A percentile compares a stretch with the other conserved stretches of the same genome.
phyloP scores from a whole-genome alignment of 2,888 invertebrate species.

The Trichogramma evanescens region DNA sequence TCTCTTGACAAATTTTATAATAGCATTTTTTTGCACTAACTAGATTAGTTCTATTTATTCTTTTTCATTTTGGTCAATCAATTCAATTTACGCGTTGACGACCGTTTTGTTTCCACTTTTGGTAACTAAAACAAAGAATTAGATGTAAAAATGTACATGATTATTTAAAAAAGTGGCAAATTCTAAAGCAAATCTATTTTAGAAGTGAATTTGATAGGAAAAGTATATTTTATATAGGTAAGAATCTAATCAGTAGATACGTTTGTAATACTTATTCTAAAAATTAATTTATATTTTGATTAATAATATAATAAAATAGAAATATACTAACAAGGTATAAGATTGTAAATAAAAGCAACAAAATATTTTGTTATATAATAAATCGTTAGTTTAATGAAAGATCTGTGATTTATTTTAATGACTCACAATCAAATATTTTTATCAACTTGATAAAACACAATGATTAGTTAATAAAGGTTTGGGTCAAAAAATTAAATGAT shows the following conservation, averaged over 20 bases:
- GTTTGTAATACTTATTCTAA: too few species aligned
- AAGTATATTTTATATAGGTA: background rate
- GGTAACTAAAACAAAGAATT: background rate
- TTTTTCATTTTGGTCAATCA: background rate
- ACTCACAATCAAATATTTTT: too few species aligned
- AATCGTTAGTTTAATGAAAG: background rate
- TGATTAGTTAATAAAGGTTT: too few species aligned
- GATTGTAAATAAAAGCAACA: background rate
- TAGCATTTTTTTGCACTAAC: background rate
- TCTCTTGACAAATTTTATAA: background rate
- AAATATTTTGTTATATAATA: slow-evolving; percentile 40
- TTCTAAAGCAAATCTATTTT: background rate
- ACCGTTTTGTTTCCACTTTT: background rate
- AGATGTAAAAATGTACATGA: background rate
- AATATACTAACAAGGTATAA: background rate
- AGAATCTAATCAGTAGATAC: background rate
- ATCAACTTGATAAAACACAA: too few species aligned
- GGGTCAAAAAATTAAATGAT: too few species aligned
- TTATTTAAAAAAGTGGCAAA: background rate
- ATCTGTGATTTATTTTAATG: background rate
- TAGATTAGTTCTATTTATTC: background rate
- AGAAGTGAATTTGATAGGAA: background rate
- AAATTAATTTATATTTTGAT: background rate
- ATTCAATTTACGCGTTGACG: background rate
- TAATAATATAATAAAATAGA: background rate